Evolutionary conservation across 2,113 vertebrate genomes (phyloP), one percentile per base, ranked within the genome.

Genomic region (Gracilinanus agilis): DNA sequence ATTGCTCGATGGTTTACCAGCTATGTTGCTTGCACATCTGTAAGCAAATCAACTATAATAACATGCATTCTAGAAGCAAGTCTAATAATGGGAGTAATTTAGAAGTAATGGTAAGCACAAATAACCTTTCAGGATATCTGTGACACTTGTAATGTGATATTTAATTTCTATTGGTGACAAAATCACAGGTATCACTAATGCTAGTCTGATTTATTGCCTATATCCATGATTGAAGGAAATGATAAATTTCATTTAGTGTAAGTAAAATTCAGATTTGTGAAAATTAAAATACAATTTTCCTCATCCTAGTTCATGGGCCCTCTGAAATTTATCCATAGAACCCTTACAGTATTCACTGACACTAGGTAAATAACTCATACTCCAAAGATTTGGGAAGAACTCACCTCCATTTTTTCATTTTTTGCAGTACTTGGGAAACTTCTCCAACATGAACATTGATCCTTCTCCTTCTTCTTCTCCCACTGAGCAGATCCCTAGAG

Each of bases 121-220:
- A 58, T 23, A 89, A 53, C n/a, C 58, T 90, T 91, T 67, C 44
- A 3, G 75, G 29, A 61, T 92, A 27, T 83, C 53, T 94, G 49
- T 92, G 58, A 24, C 44, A 90, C 23, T 27, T 89, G 10, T 56
- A 21, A 56, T 55, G 53, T 90, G n/a, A 25, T 90, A 92, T 56
- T n/a, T 93, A n/a, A 92, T 94, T 93, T 67, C 89, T 83, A 9
- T 55, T 91, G 25, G 9, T 92, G 90, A 58, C 44, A 91, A 92
- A 94, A 58, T 8, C 54, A 55, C 16, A 25, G 7, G 88, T 24
- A 24, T 9, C 53, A 0, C 29, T 58, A 88, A 40, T 27, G 53
- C 2, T 55, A 92, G 53, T 44, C n/a, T 49, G 3, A 10, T 89
- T 54, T 56, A 16, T 75, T 89, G 44, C 56, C 40, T 54, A 34